phyloP scores from a whole-genome alignment of 2,113 vertebrate genomes.

The Oryzias javanicus region DNA sequence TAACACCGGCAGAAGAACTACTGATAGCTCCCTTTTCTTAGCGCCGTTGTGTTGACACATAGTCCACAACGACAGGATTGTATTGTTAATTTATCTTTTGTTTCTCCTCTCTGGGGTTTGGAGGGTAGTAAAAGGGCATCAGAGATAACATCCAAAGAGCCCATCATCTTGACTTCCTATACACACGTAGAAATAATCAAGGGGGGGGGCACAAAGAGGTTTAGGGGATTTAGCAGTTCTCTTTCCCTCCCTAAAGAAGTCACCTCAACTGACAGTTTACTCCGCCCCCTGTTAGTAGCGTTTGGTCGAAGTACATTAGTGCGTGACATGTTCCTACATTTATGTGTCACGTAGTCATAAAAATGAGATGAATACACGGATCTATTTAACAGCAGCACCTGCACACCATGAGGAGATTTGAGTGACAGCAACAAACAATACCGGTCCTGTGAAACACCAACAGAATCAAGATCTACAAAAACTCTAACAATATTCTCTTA shows the following conservation, averaged over 20 bases:
- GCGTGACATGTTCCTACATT: no score
- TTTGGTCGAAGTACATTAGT: no score
- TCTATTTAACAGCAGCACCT: no score
- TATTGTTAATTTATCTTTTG: constrained; percentile 52
- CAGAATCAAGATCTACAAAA: no score
- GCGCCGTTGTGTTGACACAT: constrained; percentile 43
- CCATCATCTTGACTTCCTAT: constrained; percentile 45
- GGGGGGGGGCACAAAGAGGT: constrained; percentile 41
- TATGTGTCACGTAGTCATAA: no score
- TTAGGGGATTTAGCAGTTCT: constrained; percentile 25
- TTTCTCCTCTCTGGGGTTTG: constrained; percentile 48
- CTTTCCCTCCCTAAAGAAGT: neutral
- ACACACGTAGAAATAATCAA: constrained; percentile 50
- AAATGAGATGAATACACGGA: no score
- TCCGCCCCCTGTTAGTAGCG: neutral
- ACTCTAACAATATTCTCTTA: no score
- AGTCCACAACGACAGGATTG: constrained; percentile 28
- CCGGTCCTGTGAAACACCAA: no score
- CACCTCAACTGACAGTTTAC: constrained; percentile 25
- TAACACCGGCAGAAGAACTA: constrained; percentile 56
- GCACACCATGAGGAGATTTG: no score
- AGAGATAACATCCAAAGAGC: constrained; percentile 56
- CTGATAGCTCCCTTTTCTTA: constrained; percentile 54
- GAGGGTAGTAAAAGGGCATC: constrained; percentile 53
- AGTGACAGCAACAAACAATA: no score